These are phyloP conservation scores for Phrynocephalus forsythii DNA, from an alignment of 2,797 vertebrate genomes.

Conservation along the genomic window DNA sequence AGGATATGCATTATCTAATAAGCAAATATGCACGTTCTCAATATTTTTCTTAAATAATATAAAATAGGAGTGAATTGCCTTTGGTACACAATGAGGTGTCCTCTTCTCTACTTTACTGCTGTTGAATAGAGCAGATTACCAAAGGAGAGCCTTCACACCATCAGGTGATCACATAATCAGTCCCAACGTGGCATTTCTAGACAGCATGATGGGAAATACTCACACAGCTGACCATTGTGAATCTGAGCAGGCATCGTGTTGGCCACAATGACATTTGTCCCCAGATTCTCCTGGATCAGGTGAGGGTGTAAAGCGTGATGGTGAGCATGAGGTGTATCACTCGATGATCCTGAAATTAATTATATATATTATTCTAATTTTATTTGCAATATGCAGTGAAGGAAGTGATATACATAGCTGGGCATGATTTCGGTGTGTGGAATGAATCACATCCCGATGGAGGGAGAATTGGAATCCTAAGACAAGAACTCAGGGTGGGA, in stretches of 20 bases:
- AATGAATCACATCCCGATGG: neutral
- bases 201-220: constrained; percentile 73
- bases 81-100: neutral
- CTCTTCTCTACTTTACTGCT: neutral
- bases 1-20: neutral
- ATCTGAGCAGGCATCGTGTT: constrained; percentile 91
- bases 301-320: constrained; percentile 97
- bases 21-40: too few relatives aligned
- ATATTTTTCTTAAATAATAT: neutral
- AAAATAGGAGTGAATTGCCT: too few relatives aligned
- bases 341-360: constrained; percentile 86
- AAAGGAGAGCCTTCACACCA: too few relatives aligned
- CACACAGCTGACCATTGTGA: constrained; percentile 97
- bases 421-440: neutral
- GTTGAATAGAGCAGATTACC: neutral
- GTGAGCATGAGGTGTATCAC: constrained; percentile 90
- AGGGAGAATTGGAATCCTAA: neutral
- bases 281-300: constrained; percentile 96
- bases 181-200: neutral
- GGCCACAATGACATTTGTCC: constrained; percentile 93
- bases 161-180: neutral
- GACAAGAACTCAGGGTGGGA: too few relatives aligned
- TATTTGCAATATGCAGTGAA: neutral
- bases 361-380: neutral
- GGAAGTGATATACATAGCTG: neutral